These are phyloP conservation scores for Apodemus sylvaticus DNA, from an alignment of 2,113 vertebrate genomes.

Conservation along the genomic window DNA sequence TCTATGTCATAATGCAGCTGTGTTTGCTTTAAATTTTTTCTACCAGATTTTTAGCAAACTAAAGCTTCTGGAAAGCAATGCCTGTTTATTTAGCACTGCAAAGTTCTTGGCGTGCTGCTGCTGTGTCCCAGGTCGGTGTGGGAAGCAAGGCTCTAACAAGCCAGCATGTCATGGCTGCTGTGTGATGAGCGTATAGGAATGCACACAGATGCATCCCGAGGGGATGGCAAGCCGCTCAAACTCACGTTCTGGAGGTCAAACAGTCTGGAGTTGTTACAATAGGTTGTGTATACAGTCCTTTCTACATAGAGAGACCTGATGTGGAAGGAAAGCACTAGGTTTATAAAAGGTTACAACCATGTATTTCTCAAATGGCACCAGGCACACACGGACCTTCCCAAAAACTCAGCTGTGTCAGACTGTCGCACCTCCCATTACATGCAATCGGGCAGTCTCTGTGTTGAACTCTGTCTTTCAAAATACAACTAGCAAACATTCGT, in stretches of 20 bases:
- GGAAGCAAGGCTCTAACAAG: background rate
- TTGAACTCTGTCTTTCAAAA: background rate
- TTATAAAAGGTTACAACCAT: background rate
- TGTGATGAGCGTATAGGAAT: background rate
- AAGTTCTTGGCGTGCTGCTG: slow-evolving; percentile 34
- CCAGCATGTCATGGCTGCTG: background rate
- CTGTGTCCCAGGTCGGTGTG: slow-evolving; percentile 10
- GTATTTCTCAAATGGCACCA: background rate
- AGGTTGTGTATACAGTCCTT: background rate
- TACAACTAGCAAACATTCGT: background rate
- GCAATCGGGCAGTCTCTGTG: background rate
- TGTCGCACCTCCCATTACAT: background rate
- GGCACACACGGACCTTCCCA: background rate
- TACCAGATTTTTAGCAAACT: slow-evolving; percentile 57
- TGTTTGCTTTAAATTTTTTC: slow-evolving; percentile 62
- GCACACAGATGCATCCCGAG: background rate
- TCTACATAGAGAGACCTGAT: background rate
- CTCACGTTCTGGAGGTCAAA: background rate
- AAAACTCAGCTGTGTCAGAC: background rate
- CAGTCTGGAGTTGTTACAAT: background rate
- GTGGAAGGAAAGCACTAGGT: background rate
- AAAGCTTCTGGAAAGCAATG: slow-evolving; percentile 58
- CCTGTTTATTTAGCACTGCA: slow-evolving; percentile 62
- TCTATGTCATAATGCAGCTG: slow-evolving; percentile 28
- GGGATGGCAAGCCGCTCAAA: background rate